These are phyloP conservation scores for Lepidochrysops patricia DNA, from an alignment of 2,888 invertebrate genomes.

Conservation along the genomic window DNA sequence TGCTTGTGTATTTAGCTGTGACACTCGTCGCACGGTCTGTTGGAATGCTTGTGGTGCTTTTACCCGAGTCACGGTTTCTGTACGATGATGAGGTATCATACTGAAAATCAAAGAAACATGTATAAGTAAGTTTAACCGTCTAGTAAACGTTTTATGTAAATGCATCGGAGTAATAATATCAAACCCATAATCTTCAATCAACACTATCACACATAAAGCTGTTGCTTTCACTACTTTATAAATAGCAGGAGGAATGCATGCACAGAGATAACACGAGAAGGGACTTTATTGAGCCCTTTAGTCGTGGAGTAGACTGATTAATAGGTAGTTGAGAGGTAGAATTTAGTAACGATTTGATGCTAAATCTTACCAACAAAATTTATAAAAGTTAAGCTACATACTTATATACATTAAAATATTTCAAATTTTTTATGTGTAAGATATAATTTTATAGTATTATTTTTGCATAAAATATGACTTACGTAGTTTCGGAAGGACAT, in stretches of 20 bases:
- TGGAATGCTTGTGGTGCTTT: slow-evolving; percentile 36
- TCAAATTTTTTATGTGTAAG: background rate
- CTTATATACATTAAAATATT: too few species aligned
- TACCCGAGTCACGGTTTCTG: slow-evolving; percentile 46
- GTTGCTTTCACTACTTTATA: slow-evolving; percentile 52
- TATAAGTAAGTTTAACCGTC: background rate
- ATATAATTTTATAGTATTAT: background rate
- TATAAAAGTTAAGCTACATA: too few species aligned
- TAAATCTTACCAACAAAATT: background rate
- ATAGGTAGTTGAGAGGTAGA: slow-evolving; percentile 32
- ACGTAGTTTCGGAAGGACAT: slow-evolving; percentile 69
- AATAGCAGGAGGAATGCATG: slow-evolving; percentile 54
- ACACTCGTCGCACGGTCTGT: slow-evolving; percentile 57
- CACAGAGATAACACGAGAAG: slow-evolving; percentile 38
- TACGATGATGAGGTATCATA: slow-evolving; percentile 58
- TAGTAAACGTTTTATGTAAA: slow-evolving; percentile 1
- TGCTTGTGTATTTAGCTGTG: slow-evolving; percentile 60
- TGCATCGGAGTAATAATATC: slow-evolving; percentile 18
- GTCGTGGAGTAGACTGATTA: slow-evolving; percentile 41
- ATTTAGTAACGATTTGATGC: slow-evolving; percentile 22
- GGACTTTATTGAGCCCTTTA: slow-evolving; percentile 47
- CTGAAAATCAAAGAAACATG: slow-evolving; percentile 40
- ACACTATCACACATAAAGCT: slow-evolving; percentile 46
- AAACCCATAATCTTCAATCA: slow-evolving; percentile 45
- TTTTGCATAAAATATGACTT: slow-evolving; percentile 31